Percentiles rank a stretch among this genome's conserved stretches.
These are phyloP conservation scores for Protonemura montana DNA, from an alignment of 2,888 invertebrate genomes.

Conservation along the genomic window DNA sequence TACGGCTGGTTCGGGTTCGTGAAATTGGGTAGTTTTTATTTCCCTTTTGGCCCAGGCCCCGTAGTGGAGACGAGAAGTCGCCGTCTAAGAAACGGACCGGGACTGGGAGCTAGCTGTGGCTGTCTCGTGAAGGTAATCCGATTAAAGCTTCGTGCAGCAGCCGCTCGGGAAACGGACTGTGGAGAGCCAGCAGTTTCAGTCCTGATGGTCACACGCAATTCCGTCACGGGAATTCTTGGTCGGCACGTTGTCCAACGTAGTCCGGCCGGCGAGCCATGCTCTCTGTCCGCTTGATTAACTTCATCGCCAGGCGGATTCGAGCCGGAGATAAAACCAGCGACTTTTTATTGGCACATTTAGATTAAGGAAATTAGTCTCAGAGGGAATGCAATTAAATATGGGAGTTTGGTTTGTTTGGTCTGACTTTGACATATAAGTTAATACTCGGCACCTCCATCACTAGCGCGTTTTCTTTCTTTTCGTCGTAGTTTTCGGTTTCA, in stretches of 20 bases:
- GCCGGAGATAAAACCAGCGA: not conserved
- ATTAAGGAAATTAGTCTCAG: not conserved
- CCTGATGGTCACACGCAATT: not conserved
- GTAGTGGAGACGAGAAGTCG: not conserved
- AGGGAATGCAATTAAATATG: not conserved
- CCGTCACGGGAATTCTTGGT: not conserved
- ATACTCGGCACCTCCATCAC: not conserved
- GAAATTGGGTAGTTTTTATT: not conserved
- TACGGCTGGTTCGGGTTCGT: not conserved
- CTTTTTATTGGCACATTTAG: not conserved
- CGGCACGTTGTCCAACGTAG: not conserved
- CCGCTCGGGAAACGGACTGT: not conserved
- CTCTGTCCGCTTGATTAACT: conserved; percentile 12
- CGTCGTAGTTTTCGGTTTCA: too few relatives aligned
- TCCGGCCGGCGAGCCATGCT: too few relatives aligned
- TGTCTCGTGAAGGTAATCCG: not conserved
- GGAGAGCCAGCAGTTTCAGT: not conserved
- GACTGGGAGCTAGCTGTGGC: not conserved
- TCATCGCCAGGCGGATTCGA: not conserved
- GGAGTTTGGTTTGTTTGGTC: not conserved
- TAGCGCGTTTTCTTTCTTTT: not conserved
- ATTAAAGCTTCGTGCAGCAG: not conserved
- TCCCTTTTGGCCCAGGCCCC: not conserved
- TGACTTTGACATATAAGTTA: not conserved
- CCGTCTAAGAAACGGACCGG: not conserved